phyloP scores from a whole-genome alignment of 2,888 invertebrate species.

The Orgyia antiqua region DNA sequence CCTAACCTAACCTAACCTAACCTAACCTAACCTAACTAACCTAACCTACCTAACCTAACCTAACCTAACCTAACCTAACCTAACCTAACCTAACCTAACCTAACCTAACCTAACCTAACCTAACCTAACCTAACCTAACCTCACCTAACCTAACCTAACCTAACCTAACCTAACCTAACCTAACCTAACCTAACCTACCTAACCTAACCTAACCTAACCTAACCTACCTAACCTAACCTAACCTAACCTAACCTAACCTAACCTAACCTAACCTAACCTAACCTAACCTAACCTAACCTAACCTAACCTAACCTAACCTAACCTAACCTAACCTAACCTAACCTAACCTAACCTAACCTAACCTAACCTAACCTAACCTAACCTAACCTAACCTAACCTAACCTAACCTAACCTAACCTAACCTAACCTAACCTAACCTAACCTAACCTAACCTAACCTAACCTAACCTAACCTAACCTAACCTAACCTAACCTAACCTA shows the following conservation, averaged over 20 bases:
- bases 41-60: constrained; percentile 10
- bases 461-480: constrained; percentile 6
- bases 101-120: constrained; percentile 21
- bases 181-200: constrained; percentile 16
- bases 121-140: constrained; percentile 21
- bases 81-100: constrained; percentile 11
- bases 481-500: constrained; percentile 5
- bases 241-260: constrained; percentile 18
- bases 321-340: constrained; percentile 16
- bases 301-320: constrained; percentile 16
- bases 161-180: constrained; percentile 16
- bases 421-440: constrained; percentile 6
- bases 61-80: constrained; percentile 10
- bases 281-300: constrained; percentile 16
- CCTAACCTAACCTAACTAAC: constrained; percentile 8
- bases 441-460: constrained; percentile 7
- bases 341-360: constrained; percentile 17
- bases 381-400: constrained; percentile 40
- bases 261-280: constrained; percentile 22
- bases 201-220: constrained; percentile 15
- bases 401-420: constrained; percentile 7
- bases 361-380: constrained; percentile 15
- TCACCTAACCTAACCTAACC: constrained; percentile 12
- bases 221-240: constrained; percentile 16
- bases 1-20: constrained; percentile 3